Evolutionary conservation across 2,888 invertebrate species (phyloP), one percentile per base, ranked within the genome.

Genomic region (Osedax fenrisi): DNA sequence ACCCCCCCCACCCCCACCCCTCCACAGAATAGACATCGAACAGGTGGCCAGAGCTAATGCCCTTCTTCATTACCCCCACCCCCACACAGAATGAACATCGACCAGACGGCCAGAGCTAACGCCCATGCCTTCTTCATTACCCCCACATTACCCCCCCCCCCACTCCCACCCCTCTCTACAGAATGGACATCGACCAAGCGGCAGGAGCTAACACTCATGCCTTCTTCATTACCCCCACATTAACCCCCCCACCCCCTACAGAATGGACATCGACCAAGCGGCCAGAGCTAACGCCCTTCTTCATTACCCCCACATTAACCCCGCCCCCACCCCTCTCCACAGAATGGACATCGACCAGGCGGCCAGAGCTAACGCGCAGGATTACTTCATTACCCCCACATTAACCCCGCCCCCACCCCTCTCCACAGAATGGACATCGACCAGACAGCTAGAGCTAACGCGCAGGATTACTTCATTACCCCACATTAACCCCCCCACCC

Each of bases 281-380:
- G 83, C 82, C 0, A 73, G 84, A 2, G 81, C 80, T 68, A 78
- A 83, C 59, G 83, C 83, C 2, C 83, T n/a, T n/a, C n/a, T n/a
- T n/a, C n/a, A n/a, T n/a, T n/a, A n/a, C n/a, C n/a, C n/a, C n/a
- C n/a, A n/a, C n/a, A n/a, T n/a, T 26, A 13, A 41, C 69, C 2
- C 75, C 83, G 84, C n/a, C n/a, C n/a, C n/a, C n/a, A n/a, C n/a
- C n/a, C n/a, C n/a, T n/a, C 26, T 21, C 56, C 70, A 2, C 75
- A 83, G 84, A 76, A 81, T 84, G 80, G 84, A 84, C 75, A 81
- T 81, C 21, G 84, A 84, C 75, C 83, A 84, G 76, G 82, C 82
- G 72, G 83, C 82, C 0, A 73, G 84, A 2, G 81, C 80, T 68
- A 79, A 83, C 59, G 83, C 83, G 2, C 83, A 82, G 77, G 82